phyloP scores from a whole-genome alignment of 2,797 vertebrate species.

The Thunnus albacares region DNA sequence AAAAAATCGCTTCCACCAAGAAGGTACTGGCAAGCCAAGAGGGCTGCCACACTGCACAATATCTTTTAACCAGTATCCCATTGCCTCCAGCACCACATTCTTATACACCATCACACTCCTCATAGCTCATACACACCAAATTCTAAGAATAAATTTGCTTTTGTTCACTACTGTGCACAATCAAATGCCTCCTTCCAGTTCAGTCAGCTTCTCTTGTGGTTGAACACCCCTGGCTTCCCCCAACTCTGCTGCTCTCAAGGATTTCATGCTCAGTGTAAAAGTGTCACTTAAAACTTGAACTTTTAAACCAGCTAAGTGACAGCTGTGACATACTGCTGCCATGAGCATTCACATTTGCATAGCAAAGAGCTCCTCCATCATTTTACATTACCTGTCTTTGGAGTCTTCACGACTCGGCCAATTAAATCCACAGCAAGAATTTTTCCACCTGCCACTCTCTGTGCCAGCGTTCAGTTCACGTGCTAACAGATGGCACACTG shows the following conservation, averaged over 20 bases:
- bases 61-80: neutral
- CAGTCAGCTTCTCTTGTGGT: constrained; percentile 9
- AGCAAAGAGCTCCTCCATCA: constrained; percentile 68
- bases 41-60: neutral
- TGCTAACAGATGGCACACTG: constrained; percentile 59
- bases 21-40: neutral
- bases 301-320: constrained; percentile 50
- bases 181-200: neutral
- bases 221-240: constrained; percentile 30
- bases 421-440: constrained; percentile 65
- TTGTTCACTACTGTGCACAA: neutral
- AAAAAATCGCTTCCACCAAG: neutral
- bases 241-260: constrained; percentile 14
- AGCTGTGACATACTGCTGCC: constrained; percentile 53
- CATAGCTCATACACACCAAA: neutral
- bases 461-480: constrained; percentile 24
- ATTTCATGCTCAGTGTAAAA: constrained; percentile 65
- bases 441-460: constrained; percentile 66
- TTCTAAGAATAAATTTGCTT: neutral
- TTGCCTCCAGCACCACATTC: neutral
- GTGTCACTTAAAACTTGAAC: constrained; percentile 45
- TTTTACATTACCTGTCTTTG: constrained; percentile 64
- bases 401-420: constrained; percentile 57
- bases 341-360: constrained; percentile 49
- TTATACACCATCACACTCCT: neutral